Conservation (phyloP, 2,888 invertebrate genomes). For the Drosophila pseudotakahashii region DNA sequence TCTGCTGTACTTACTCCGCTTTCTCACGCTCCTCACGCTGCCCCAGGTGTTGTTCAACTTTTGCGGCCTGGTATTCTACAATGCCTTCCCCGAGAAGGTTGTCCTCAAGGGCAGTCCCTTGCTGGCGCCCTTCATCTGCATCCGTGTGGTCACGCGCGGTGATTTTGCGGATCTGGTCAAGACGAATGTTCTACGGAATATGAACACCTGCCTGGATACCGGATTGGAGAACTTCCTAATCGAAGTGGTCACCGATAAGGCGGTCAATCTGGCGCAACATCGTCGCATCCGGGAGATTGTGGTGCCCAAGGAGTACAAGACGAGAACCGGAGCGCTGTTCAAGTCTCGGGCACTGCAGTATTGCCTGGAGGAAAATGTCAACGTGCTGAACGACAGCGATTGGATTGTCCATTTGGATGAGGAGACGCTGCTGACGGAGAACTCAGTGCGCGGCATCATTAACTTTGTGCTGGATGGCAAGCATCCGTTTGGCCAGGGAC, state of each 20-base stretch:
- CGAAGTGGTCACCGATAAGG: constrained; percentile 97
- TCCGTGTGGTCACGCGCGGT: constrained; percentile 96
- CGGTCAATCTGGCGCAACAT: constrained; percentile 90
- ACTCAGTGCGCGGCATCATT: constrained; percentile 94
- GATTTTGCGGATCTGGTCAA: constrained; percentile 96
- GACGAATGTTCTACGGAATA: constrained; percentile 93
- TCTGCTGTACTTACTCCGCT: constrained; percentile 90
- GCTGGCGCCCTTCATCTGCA: constrained; percentile 96
- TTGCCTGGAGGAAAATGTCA: constrained; percentile 95
- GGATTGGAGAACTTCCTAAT: constrained; percentile 98
- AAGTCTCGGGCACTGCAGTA: constrained; percentile 98
- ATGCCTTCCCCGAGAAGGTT: constrained; percentile 97
- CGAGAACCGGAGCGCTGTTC: constrained; percentile 96
- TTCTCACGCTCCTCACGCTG: constrained; percentile 92
- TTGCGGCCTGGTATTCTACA: constrained; percentile 93
- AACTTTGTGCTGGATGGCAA: constrained; percentile 98
- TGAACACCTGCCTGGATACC: constrained; percentile 93
- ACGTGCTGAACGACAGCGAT: constrained; percentile 92
- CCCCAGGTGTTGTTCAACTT: constrained; percentile 94
- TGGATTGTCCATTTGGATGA: constrained; percentile 99
- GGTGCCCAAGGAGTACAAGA: constrained; percentile 93
- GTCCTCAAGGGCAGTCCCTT: constrained; percentile 94
- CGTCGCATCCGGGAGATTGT: constrained; percentile 94
- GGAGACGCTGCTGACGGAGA: constrained; percentile 96
- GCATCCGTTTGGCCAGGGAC: constrained; percentile 97